Evolutionary conservation across 2,113 vertebrate species (phyloP), one percentile per base, ranked within the genome.

Genomic region (Eudorcas thomsonii): DNA sequence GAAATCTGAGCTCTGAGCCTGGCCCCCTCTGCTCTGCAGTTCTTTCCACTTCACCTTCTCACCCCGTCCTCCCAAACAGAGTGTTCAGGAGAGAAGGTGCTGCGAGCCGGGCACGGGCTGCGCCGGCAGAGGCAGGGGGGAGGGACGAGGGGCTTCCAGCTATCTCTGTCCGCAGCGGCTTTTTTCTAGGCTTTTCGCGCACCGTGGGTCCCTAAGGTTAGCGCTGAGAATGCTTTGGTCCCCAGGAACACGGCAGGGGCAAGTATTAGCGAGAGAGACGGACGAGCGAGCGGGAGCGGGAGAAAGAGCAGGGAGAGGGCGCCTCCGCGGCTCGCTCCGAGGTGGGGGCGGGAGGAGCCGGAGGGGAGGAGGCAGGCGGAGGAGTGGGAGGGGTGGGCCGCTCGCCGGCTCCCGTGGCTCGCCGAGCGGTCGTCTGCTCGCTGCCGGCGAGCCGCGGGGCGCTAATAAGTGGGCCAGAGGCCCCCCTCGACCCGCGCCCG

Each of bases 11-110:
- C 98, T 77, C 77, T 62, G 95, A 80, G 89, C 17, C 95, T 23
- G 94, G 96, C 97, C 94, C 90, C 93, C 88, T 90, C 60, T 6
- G 82, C 94, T 62, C 86, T 17, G 96, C 96, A 48, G 82, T n/a
- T 85, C 91, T 81, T n/a, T 50, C 93, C 97, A 62, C 97, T 84
- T 92, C 98, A 96, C 96, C 97, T 97, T 91, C 97, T 97, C 97
- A 87, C 97, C 97, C 92, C 90, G 96, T 96, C 83, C 95, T 95
- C 95, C 90, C 81, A 33, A 59, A 50, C 92, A 23, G 96, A 83
- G 90, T 1, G 92, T 85, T 97, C 93, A 39, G 71, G 92, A 88
- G 85, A 94, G 93, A 96, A 96, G 97, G 97, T 98, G 95, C 97
- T 1, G 96, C 55, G 71, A 74, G 95, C 71, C 60, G 83, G 93